Conservation (phyloP, 1,140 invertebrate species). For the Oryctes rhinoceros region DNA sequence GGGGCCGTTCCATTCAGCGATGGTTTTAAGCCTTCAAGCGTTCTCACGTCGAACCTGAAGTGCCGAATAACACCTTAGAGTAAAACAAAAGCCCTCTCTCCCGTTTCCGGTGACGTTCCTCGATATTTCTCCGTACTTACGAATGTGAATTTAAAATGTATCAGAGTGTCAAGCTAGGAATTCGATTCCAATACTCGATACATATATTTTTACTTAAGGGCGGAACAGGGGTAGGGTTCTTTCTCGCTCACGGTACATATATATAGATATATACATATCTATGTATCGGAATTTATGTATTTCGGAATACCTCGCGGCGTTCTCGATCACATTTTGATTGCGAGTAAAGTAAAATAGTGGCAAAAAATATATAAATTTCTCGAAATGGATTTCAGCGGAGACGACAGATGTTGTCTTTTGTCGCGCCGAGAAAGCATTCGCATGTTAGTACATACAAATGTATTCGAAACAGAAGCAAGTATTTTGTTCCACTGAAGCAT, state of each 20-base stretch:
- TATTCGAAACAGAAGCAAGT: background rate
- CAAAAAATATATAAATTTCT: slow-evolving; percentile 43
- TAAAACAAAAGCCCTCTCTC: slow-evolving; percentile 40
- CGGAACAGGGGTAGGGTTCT: slow-evolving; percentile 49
- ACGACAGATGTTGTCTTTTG: slow-evolving; percentile 26
- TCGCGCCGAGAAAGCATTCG: slow-evolving; percentile 1
- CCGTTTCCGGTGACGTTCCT: slow-evolving; percentile 12
- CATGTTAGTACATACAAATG: background rate
- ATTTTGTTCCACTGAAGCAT: too few species aligned
- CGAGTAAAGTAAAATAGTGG: slow-evolving; percentile 48
- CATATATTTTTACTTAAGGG: slow-evolving; percentile 61
- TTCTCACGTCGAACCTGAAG: slow-evolving; percentile 29
- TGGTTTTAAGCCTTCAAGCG: background rate
- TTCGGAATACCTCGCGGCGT: slow-evolving; percentile 58
- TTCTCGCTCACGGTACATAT: slow-evolving; percentile 43
- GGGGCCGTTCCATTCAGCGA: slow-evolving; percentile 5
- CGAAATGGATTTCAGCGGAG: slow-evolving; percentile 25
- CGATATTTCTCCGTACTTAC: slow-evolving; percentile 51
- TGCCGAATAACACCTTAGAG: slow-evolving; percentile 35
- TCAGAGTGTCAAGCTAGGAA: slow-evolving; percentile 55
- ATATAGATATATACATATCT: slow-evolving; percentile 23
- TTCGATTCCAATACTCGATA: slow-evolving; percentile 59
- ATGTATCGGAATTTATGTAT: slow-evolving; percentile 60
- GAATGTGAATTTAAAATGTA: slow-evolving; percentile 60
- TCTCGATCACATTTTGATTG: slow-evolving; percentile 59